These are phyloP conservation scores for Potamilus streckersoni DNA, from an alignment of 1,140 invertebrate genomes.

Conservation along the genomic window DNA sequence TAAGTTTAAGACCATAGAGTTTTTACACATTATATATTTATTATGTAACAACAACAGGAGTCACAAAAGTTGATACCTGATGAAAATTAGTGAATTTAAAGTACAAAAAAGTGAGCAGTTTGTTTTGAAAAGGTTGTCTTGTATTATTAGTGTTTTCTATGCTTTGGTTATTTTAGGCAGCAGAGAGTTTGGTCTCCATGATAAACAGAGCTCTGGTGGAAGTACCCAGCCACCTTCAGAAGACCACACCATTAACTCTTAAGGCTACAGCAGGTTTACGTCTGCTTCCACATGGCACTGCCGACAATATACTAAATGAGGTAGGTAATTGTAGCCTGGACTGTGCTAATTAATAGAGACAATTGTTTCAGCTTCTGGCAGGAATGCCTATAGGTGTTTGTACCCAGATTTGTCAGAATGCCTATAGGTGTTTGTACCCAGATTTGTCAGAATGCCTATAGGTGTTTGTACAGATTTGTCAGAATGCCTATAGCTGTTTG, in stretches of 20 bases:
- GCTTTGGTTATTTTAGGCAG: slow-evolving; percentile 70
- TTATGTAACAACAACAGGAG: background rate
- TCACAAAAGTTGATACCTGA: background rate
- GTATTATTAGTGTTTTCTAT: background rate
- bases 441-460: too few relatives aligned
- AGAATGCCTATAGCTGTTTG: too few relatives aligned
- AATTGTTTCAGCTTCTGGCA: slow-evolving; percentile 1
- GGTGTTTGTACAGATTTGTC: too few relatives aligned
- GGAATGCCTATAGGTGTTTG: too few relatives aligned
- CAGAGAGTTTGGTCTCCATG: slow-evolving; percentile 78
- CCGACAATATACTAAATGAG: slow-evolving; percentile 72
- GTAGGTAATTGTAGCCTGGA: slow-evolving; percentile 24
- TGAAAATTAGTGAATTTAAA: too few relatives aligned
- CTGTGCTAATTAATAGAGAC: background rate
- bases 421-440: too few relatives aligned
- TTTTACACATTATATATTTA: background rate
- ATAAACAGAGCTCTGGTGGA: slow-evolving; percentile 81
- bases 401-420: too few relatives aligned
- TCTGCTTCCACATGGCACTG: slow-evolving; percentile 81
- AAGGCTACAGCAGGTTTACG: slow-evolving; percentile 88
- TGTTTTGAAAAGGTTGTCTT: background rate
- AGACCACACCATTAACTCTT: slow-evolving; percentile 81
- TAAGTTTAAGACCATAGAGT: too few relatives aligned
- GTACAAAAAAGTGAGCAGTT: background rate
- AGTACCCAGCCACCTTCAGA: slow-evolving; percentile 81